Evolutionary conservation across 2,113 vertebrate genomes (phyloP).

Genomic region (Reinhardtius hippoglossoides): DNA sequence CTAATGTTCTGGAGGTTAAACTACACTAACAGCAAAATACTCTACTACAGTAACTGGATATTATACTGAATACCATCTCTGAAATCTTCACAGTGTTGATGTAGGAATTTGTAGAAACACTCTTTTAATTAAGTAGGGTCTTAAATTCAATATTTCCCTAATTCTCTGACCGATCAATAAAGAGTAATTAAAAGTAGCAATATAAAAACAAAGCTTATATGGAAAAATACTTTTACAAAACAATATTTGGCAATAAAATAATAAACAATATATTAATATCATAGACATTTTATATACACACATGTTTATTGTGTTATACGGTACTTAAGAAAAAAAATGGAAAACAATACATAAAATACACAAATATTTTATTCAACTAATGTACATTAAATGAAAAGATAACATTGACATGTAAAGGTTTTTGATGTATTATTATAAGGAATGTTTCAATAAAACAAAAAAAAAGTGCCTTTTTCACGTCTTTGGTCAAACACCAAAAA

Average conservation of each 20-base stretch:
- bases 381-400: slow-evolving; percentile 42
- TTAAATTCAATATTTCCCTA: not conserved
- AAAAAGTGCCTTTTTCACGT: slow-evolving; percentile 55
- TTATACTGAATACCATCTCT: too few species aligned
- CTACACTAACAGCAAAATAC: not conserved
- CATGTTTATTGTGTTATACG: not conserved
- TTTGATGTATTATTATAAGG: slow-evolving; percentile 11
- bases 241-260: not conserved
- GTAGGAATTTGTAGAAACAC: too few species aligned
- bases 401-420: slow-evolving; percentile 7
- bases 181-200: not conserved
- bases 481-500: slow-evolving; percentile 46
- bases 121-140: too few species aligned
- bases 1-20: slow-evolving; percentile 19
- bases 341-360: slow-evolving; percentile 25
- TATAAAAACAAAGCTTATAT: not conserved
- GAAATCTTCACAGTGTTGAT: too few species aligned
- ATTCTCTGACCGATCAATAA: not conserved
- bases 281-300: not conserved
- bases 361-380: slow-evolving; percentile 55
- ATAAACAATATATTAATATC: too few species aligned
- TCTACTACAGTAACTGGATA: too few species aligned
- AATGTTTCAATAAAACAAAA: slow-evolving; percentile 23
- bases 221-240: not conserved
- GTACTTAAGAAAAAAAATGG: not conserved